phyloP scores from a whole-genome alignment of 2,888 invertebrate genomes.

The Syrphus vitripennis region DNA sequence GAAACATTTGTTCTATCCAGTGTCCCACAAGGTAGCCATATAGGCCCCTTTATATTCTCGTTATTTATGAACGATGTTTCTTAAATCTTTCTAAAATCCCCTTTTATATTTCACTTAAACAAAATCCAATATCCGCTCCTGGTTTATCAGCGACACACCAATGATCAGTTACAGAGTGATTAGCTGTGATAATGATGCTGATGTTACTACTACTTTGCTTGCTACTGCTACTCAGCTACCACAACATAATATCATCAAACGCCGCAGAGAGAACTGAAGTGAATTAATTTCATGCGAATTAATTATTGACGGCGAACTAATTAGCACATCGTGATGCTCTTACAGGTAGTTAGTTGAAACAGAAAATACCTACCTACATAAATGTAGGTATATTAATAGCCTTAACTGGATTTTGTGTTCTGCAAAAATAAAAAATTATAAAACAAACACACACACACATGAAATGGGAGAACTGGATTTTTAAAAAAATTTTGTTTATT shows the following conservation, averaged over 20 bases:
- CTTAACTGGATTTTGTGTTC: conserved; percentile 46
- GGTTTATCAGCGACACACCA: conserved; percentile 7
- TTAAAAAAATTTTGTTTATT: background rate
- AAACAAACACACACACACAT: background rate
- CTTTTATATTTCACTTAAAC: background rate
- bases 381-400: background rate
- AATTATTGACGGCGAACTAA: conserved; percentile 61
- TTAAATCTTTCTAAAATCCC: too few species aligned
- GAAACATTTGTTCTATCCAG: too few species aligned
- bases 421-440: background rate
- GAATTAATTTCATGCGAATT: conserved; percentile 65
- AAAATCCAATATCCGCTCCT: background rate
- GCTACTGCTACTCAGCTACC: background rate
- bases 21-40: too few species aligned
- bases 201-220: conserved; percentile 31
- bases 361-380: background rate
- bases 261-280: conserved; percentile 8
- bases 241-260: conserved; percentile 2
- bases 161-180: conserved; percentile 37
- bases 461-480: background rate
- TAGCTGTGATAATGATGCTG: conserved; percentile 25
- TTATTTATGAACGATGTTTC: too few species aligned
- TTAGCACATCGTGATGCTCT: conserved; percentile 56
- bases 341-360: background rate
- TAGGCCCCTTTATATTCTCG: too few species aligned